Evolutionary conservation across 2,113 vertebrate genomes (phyloP), one percentile per base, ranked within the genome.

Genomic region (Corythornis cristatus): DNA sequence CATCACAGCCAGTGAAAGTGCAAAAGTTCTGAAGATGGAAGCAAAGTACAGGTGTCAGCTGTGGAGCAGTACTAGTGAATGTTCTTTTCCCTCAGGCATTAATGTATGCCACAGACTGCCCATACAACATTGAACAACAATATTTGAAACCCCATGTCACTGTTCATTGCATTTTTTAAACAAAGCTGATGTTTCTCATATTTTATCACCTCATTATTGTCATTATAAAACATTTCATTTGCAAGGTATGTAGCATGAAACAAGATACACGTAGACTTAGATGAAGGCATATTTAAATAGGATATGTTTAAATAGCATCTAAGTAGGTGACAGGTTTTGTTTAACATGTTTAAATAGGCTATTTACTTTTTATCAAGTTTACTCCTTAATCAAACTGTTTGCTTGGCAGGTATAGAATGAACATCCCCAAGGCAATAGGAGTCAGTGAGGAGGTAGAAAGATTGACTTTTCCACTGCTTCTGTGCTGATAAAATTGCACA

Each of bases 311-410:
- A 87, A 87, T n/a, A 83, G 11, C 23, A 33, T 62, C 46, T 88
- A 93, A 83, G 88, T 35, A 91, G 84, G 60, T 85, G 82, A 73
- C 85, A 94, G 64, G 72, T 82, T 93, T 85, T 70, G 37, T 61
- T 95, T 89, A 94, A 87, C 78, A 31, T 89, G 87, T 85, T 94
- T 92, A 85, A 95, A 89, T 56, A 89, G 56, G 60, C 67, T 93
- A 56, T 88, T 89, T 93, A 66, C 74, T 93, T 79, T 90, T 83
- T 91, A 79, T 85, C 67, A 73, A 76, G 58, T 80, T 91, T 60
- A 85, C 51, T 43, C 71, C 60, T 88, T 93, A 65, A 87, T 95
- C 96, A 93, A 61, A 85, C 3, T 9, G 11, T 40, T 92, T 87
- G 51, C 75, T 82, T 92, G 75, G 67, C 64, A 70, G 74, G 48